phyloP scores from a whole-genome alignment of 1,140 invertebrate genomes.

The Tigriopus japonicus region DNA sequence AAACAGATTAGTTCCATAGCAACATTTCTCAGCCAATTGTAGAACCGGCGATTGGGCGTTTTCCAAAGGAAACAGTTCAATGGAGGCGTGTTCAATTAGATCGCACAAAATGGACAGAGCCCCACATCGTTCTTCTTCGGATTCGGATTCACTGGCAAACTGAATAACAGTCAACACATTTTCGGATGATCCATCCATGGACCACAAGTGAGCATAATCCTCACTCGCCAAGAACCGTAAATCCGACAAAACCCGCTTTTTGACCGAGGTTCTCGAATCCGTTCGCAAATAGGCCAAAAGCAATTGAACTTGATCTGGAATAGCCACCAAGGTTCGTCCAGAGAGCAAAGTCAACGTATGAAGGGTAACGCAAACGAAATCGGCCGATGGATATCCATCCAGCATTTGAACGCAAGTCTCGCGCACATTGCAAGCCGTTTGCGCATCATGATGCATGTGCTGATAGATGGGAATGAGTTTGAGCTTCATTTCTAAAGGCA shows the following conservation, averaged over 20 bases:
- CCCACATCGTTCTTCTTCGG: constrained; percentile 21
- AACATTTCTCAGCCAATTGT: background rate
- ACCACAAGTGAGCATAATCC: constrained; percentile 58
- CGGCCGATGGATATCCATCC: constrained; percentile 57
- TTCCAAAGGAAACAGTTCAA: background rate
- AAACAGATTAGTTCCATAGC: background rate
- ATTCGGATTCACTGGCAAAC: constrained; percentile 26
- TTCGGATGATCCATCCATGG: constrained; percentile 25
- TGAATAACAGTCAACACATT: constrained; percentile 42
- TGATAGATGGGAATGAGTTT: constrained; percentile 73
- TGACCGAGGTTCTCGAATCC: constrained; percentile 27
- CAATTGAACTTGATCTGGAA: constrained; percentile 59
- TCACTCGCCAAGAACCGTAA: constrained; percentile 26
- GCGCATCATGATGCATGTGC: constrained; percentile 81
- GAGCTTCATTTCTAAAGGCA: constrained; percentile 74
- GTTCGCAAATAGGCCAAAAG: constrained; percentile 26
- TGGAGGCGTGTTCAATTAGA: background rate
- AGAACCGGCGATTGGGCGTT: background rate
- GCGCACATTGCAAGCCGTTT: constrained; percentile 58
- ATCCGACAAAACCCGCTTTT: constrained; percentile 26
- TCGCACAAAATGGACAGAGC: constrained; percentile 18
- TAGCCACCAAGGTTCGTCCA: constrained; percentile 65
- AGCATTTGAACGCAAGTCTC: constrained; percentile 43
- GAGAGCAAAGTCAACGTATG: constrained; percentile 71
- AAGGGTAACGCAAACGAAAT: constrained; percentile 66